A percentile compares a stretch with the other conserved stretches of the same genome.
Conservation (phyloP, 1,140 invertebrate genomes). For the Caenorhabditis remanei region DNA sequence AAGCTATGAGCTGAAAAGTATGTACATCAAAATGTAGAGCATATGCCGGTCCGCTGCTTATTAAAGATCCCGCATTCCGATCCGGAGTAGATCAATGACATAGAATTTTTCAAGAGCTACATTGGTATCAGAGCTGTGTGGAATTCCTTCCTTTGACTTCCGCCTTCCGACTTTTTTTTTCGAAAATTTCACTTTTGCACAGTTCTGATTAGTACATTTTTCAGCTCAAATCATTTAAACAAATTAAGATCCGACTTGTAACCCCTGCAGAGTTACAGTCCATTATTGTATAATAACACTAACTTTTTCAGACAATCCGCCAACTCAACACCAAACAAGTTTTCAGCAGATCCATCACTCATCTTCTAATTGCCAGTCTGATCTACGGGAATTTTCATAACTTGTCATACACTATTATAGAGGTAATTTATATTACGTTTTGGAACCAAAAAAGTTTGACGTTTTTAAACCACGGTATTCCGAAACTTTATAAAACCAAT, state of each 20-base stretch:
- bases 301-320: constrained; percentile 8
- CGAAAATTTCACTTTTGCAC: too few species aligned
- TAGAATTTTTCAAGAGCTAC: too few species aligned
- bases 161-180: too few species aligned
- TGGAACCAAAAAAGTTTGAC: background rate
- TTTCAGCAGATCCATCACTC: constrained; percentile 26
- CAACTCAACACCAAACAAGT: background rate
- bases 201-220: too few species aligned
- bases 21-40: too few species aligned
- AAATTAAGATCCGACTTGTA: background rate
- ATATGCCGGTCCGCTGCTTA: too few species aligned
- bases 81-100: too few species aligned
- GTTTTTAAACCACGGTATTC: background rate
- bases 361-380: constrained; percentile 18
- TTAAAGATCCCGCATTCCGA: too few species aligned
- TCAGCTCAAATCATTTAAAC: background rate
- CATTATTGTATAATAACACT: background rate
- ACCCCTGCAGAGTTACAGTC: background rate
- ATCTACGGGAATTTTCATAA: constrained; percentile 27
- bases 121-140: too few species aligned
- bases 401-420: constrained; percentile 13
- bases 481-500: too few species aligned
- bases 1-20: too few species aligned
- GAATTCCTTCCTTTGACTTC: too few species aligned
- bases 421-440: background rate